phyloP scores from a whole-genome alignment of 2,888 invertebrate genomes.

The Pyrgus malvae region DNA sequence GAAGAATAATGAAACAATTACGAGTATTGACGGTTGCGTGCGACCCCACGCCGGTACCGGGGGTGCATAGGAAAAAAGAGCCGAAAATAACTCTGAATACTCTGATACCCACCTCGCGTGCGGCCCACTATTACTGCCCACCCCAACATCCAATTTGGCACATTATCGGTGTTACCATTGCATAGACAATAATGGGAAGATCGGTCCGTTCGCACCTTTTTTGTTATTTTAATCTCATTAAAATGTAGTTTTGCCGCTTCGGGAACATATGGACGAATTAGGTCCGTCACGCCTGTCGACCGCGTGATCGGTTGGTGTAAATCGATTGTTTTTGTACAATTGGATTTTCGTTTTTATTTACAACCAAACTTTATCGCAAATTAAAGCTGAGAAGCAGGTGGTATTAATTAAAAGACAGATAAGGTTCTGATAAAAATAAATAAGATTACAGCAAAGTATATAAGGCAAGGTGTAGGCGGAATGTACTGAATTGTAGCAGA shows the following conservation, averaged over 20 bases:
- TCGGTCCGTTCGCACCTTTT: conserved; percentile 70
- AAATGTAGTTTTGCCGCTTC: conserved; percentile 48
- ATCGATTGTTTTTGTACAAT: conserved; percentile 12
- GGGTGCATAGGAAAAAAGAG: conserved; percentile 64
- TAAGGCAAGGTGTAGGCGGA: not conserved
- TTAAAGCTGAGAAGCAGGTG: not conserved
- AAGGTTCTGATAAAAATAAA: not conserved
- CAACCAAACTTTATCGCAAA: not conserved
- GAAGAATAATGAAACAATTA: conserved; percentile 81
- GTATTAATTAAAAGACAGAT: not conserved
- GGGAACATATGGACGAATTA: conserved; percentile 45
- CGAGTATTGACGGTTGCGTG: conserved; percentile 71
- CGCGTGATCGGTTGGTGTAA: conserved; percentile 21
- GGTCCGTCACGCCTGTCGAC: conserved; percentile 18
- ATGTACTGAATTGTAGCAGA: too few relatives aligned
- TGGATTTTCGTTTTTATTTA: not conserved
- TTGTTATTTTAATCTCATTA: conserved; percentile 57
- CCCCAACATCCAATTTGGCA: conserved; percentile 67
- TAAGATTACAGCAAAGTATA: not conserved
- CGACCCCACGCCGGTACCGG: conserved; percentile 41
- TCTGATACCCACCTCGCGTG: conserved; percentile 81
- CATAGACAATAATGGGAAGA: conserved; percentile 60
- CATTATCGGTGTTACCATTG: conserved; percentile 61
- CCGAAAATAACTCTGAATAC: conserved; percentile 73
- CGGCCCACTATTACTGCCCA: conserved; percentile 62